phyloP scores from a whole-genome alignment of 1,140 invertebrate genomes.

The Zophobas atratus region DNA sequence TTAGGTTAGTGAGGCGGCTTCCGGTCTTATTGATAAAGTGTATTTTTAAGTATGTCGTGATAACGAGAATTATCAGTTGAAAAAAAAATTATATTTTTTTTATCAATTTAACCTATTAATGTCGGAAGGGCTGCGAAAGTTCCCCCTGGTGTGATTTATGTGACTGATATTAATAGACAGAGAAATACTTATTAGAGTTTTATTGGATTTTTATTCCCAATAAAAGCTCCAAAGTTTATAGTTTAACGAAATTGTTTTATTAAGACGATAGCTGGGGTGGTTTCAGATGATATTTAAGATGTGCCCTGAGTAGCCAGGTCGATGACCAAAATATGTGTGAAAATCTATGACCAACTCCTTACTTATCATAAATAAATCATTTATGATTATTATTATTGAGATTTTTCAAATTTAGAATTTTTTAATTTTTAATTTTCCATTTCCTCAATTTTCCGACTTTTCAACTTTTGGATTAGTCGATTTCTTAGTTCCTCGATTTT shows the following conservation, averaged over 20 bases:
- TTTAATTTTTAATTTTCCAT: too few species aligned
- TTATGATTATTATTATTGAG: too few species aligned
- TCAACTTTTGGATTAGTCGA: too few species aligned
- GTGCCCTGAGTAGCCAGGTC: background rate
- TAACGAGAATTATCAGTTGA: background rate
- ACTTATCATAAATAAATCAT: too few species aligned
- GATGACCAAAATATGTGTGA: background rate
- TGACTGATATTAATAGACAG: background rate
- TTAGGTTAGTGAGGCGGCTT: slow-evolving; percentile 9
- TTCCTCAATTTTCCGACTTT: too few species aligned
- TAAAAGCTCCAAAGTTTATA: background rate
- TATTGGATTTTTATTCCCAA: background rate
- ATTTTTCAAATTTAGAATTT: too few species aligned
- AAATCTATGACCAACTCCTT: too few species aligned
- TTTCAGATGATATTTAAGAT: background rate
- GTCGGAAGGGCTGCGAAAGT: too few species aligned
- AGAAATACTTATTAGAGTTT: background rate
- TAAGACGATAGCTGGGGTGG: background rate
- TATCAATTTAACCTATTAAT: too few species aligned
- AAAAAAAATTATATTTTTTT: too few species aligned
- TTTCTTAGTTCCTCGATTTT: too few species aligned
- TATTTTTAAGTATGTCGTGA: background rate
- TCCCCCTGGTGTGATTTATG: too few species aligned
- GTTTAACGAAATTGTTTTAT: background rate
- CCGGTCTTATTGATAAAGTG: slow-evolving; percentile 16